Base-by-base conservation (phyloP, 1,140 invertebrate species). In the Caerostris darwini region DNA sequence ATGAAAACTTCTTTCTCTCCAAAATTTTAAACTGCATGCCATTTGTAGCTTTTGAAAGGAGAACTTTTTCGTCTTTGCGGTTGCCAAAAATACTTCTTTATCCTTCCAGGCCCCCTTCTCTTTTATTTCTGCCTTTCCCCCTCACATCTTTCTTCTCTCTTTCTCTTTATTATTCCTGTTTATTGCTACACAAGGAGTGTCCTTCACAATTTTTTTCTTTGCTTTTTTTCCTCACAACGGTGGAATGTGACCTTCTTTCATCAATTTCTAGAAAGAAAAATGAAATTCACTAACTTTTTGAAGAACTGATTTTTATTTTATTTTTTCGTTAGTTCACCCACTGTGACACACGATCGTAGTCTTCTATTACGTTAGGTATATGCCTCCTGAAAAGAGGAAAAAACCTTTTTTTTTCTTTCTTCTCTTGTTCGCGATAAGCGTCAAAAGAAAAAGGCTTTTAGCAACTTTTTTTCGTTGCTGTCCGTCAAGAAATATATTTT, bases 261-360 rank as follows among this genome's bases (percentile, higher is more conserved):
- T 81, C 19, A 81, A 81, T 81, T 81, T 81, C 71, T 5, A 34
- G 71, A 81, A 81, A 81, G 71, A 81, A 81, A 81, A 81, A 81
- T 81, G 71, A 34, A 81, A 81, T 81, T 81, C 71, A 53, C 71
- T 7, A 81, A 81, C 34, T 81, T 81, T 81, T 53, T 34, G 19
- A 81, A n/a, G n/a, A n/a, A n/a, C n/a, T n/a, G n/a, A n/a, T n/a
- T n/a, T n/a, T n/a, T n/a, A n/a, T n/a, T n/a, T n/a, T n/a, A n/a
- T n/a, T n/a, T n/a, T n/a, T n/a, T n/a, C n/a, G n/a, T n/a, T n/a
- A n/a, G n/a, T n/a, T n/a, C n/a, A n/a, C n/a, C n/a, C n/a, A n/a
- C n/a, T n/a, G n/a, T n/a, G n/a, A n/a, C n/a, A n/a, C n/a, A n/a
- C n/a, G n/a, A n/a, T n/a, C n/a, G n/a, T n/a, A n/a, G n/a, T n/a